A percentile compares a stretch with the other conserved stretches of the same genome.
Conservation (phyloP, 2,113 vertebrate genomes). For the Buteo buteo region DNA sequence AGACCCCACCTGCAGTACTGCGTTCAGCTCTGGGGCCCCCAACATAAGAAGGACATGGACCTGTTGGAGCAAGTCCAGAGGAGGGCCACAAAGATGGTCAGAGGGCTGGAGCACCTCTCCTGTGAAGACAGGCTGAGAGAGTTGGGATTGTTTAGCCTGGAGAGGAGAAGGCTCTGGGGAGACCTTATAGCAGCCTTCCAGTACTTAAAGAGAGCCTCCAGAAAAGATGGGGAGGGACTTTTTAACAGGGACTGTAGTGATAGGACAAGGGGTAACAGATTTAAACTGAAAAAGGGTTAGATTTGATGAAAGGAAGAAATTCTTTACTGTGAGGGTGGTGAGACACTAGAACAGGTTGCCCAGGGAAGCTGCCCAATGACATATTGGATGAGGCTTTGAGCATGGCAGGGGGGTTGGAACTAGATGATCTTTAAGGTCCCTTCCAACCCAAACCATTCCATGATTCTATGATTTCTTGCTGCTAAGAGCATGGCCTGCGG, state of each 20-base stretch:
- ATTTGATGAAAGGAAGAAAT: not conserved
- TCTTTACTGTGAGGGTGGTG: not conserved
- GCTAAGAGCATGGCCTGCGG: too few species aligned
- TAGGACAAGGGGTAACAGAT: not conserved
- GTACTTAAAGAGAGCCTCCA: not conserved
- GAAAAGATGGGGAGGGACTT: not conserved
- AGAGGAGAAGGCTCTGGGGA: not conserved
- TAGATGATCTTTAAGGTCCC: not conserved
- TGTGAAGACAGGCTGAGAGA: not conserved
- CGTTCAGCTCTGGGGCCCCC: fast-evolving
- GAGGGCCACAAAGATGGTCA: not conserved
- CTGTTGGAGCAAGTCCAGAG: fast-evolving
- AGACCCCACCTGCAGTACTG: not conserved
- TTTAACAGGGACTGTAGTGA: not conserved
- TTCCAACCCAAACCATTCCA: not conserved
- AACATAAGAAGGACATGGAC: not conserved
- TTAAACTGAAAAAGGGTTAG: not conserved
- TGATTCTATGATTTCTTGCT: not conserved
- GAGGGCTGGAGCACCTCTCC: not conserved
- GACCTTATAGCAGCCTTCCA: not conserved
- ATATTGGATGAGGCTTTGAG: not conserved
- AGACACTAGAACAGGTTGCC: not conserved
- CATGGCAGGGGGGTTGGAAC: not conserved
- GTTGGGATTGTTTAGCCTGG: not conserved
- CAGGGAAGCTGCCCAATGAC: not conserved